phyloP scores from a whole-genome alignment of 2,797 vertebrate species.

The Protosalanx chinensis region DNA sequence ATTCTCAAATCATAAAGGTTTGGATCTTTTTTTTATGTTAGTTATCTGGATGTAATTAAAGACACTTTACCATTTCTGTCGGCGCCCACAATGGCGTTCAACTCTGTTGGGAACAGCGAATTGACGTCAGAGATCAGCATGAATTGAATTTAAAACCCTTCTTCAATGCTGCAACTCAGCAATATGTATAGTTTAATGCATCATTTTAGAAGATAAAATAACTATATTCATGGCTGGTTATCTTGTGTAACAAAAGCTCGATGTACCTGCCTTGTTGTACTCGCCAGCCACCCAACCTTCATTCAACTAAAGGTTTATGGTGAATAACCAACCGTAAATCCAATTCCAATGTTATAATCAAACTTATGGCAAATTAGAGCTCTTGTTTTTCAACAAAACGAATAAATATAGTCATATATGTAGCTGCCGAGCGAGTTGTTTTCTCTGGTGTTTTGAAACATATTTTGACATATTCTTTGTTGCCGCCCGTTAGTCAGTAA shows the following conservation, averaged over 20 bases:
- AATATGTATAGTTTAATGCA: not conserved
- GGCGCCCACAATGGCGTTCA: not conserved
- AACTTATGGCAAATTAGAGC: too few species aligned
- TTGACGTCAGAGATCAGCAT: not conserved
- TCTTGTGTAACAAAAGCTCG: not conserved
- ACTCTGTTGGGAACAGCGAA: not conserved
- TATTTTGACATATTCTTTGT: constrained; percentile 49
- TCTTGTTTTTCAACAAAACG: too few species aligned
- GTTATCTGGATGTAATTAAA: not conserved
- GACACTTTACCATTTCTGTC: constrained; percentile 1
- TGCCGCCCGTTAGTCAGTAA: constrained; percentile 56
- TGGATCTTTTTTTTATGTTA: not conserved
- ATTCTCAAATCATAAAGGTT: not conserved
- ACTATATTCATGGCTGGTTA: not conserved
- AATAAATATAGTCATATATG: too few species aligned
- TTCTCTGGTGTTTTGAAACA: not conserved
- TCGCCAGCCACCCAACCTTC: too few species aligned
- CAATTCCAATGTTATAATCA: too few species aligned
- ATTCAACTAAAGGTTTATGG: too few species aligned
- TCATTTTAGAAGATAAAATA: not conserved
- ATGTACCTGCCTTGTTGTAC: not conserved
- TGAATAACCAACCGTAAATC: too few species aligned
- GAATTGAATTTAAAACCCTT: not conserved
- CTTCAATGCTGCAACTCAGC: not conserved
- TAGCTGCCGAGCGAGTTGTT: not conserved